Evolutionary conservation across 2,888 invertebrate species (phyloP).

Genomic region (Drosophila multiciliata): DNA sequence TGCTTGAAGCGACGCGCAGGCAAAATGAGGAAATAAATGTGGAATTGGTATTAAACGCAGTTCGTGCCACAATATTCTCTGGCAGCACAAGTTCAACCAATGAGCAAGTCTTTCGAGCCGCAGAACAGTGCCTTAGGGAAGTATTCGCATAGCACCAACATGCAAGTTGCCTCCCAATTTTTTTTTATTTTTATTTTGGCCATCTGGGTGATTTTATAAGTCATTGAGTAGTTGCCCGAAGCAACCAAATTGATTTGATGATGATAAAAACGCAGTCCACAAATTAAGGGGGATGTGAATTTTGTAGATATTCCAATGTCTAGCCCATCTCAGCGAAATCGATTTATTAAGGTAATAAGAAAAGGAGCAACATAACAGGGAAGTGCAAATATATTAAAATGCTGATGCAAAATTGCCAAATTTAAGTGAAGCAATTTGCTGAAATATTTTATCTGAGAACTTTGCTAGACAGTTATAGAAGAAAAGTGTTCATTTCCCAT

Average conservation of each 20-base stretch:
- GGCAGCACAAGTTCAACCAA: constrained; percentile 14
- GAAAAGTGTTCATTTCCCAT: not conserved
- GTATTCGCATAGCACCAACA: constrained; percentile 2
- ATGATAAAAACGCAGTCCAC: constrained; percentile 27
- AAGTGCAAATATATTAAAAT: constrained; percentile 9
- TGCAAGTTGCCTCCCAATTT: constrained; percentile 20
- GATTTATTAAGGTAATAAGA: constrained; percentile 36
- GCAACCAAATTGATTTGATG: constrained; percentile 65
- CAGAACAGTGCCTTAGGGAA: not conserved
- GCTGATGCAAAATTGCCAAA: not conserved
- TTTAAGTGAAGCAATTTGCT: not conserved
- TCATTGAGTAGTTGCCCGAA: constrained; percentile 49
- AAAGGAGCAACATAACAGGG: not conserved
- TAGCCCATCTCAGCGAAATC: constrained; percentile 7
- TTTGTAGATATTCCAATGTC: constrained; percentile 15
- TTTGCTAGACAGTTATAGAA: not conserved
- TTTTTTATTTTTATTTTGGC: constrained; percentile 25
- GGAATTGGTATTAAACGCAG: constrained; percentile 30
- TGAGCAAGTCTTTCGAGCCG: constrained; percentile 22
- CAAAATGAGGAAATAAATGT: constrained; percentile 13
- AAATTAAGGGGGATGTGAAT: constrained; percentile 1
- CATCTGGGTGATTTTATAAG: constrained; percentile 59
- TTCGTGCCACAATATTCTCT: not conserved
- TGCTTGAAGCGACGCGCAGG: constrained; percentile 20
- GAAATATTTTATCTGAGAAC: not conserved